A percentile compares a stretch with the other conserved stretches of the same genome.
Conservation (phyloP, 1,140 invertebrate genomes). For the Cotesia glomerata region DNA sequence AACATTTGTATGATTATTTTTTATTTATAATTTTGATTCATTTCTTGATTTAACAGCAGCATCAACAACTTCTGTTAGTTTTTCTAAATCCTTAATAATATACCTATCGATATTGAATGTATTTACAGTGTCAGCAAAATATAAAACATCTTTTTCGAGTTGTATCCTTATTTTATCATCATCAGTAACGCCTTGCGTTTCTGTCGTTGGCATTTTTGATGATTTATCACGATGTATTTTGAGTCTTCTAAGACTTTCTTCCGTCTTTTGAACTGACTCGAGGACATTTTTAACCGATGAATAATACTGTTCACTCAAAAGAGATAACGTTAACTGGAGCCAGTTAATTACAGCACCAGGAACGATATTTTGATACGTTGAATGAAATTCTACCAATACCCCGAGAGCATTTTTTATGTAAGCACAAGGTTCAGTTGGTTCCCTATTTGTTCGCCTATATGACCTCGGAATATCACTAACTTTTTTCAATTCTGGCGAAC, state of each 20-base stretch:
- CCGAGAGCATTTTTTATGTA: slow-evolving; percentile 78
- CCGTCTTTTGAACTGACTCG: slow-evolving; percentile 91
- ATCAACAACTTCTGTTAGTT: slow-evolving; percentile 53
- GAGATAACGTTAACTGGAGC: slow-evolving; percentile 68
- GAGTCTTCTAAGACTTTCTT: slow-evolving; percentile 87
- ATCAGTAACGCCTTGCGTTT: slow-evolving; percentile 71
- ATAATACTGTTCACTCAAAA: slow-evolving; percentile 77
- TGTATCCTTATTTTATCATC: slow-evolving; percentile 94
- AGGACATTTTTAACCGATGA: slow-evolving; percentile 84
- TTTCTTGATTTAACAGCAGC: slow-evolving; percentile 47
- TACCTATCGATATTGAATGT: slow-evolving; percentile 29
- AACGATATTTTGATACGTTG: slow-evolving; percentile 64
- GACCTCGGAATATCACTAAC: slow-evolving; percentile 91
- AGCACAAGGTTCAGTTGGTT: slow-evolving; percentile 78
- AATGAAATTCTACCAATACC: slow-evolving; percentile 69
- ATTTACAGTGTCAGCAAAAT: slow-evolving; percentile 60
- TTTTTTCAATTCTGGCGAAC: slow-evolving; percentile 70
- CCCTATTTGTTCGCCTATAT: slow-evolving; percentile 91
- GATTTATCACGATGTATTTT: slow-evolving; percentile 82
- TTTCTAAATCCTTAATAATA: slow-evolving; percentile 39
- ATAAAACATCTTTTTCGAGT: slow-evolving; percentile 82
- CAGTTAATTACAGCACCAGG: slow-evolving; percentile 64
- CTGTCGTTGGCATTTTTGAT: slow-evolving; percentile 59
- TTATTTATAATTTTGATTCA: slow-evolving; percentile 14
- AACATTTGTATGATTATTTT: background rate